Evolutionary conservation across 2,113 vertebrate species (phyloP).

Genomic region (Neodontobutis hainanensis): DNA sequence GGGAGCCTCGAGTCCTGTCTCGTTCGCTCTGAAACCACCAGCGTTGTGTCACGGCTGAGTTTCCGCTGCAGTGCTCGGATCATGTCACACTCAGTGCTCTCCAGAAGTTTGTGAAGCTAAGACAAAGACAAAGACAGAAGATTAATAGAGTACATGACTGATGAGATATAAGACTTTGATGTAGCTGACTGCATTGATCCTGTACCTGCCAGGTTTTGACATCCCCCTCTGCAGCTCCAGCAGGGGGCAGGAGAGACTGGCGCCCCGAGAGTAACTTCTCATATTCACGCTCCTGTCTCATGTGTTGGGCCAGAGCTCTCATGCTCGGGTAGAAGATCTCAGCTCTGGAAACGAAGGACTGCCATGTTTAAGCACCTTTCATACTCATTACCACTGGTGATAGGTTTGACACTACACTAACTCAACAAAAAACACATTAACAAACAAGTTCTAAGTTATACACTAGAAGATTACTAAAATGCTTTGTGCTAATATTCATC

Average conservation of each 20-base stretch:
- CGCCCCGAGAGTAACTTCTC: conserved; percentile 62
- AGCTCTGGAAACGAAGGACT: conserved; percentile 54
- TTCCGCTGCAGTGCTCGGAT: conserved; percentile 76
- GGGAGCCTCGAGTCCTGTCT: conserved; percentile 67
- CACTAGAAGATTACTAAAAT: too few species aligned
- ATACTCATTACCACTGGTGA: too few species aligned
- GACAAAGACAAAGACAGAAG: not conserved
- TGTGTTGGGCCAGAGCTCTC: conserved; percentile 71
- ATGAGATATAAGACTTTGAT: too few species aligned
- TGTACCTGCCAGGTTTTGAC: conserved; percentile 78
- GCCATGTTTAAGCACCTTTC: too few species aligned
- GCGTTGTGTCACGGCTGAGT: conserved; percentile 68
- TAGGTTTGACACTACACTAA: too few species aligned
- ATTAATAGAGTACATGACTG: too few species aligned
- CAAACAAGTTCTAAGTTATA: too few species aligned
- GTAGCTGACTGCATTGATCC: not conserved
- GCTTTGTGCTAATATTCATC: too few species aligned
- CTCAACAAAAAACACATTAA: too few species aligned
- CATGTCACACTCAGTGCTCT: conserved; percentile 80
- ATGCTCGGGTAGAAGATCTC: conserved; percentile 74
- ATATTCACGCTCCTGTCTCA: conserved; percentile 70
- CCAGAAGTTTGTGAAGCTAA: conserved; percentile 82
- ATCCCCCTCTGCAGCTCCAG: conserved; percentile 77
- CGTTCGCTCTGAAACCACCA: conserved; percentile 77
- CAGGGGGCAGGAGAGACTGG: conserved; percentile 64